A percentile compares a stretch with the other conserved stretches of the same genome.
These are phyloP conservation scores for Platalea minor DNA, from an alignment of 2,797 vertebrate genomes.

Conservation along the genomic window DNA sequence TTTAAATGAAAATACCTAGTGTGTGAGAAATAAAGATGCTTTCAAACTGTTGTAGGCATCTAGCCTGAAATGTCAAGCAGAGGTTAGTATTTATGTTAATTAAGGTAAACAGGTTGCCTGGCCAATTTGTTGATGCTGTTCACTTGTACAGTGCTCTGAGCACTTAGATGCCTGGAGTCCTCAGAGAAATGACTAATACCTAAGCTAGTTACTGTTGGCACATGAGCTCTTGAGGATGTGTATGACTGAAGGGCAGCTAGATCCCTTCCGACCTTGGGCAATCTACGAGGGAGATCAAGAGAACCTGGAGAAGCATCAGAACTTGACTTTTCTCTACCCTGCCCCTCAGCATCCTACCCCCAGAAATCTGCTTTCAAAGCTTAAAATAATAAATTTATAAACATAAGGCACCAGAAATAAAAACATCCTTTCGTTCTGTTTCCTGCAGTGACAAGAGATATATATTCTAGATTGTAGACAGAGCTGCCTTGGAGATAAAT, in stretches of 20 bases:
- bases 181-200: not conserved
- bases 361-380: not conserved
- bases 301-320: not conserved
- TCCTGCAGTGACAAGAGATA: constrained; percentile 70
- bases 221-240: not conserved
- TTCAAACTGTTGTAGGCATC: not conserved
- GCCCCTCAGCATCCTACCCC: not conserved
- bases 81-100: constrained; percentile 32
- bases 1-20: constrained; percentile 46
- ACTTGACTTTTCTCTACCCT: not conserved
- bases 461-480: constrained; percentile 68
- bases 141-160: not conserved
- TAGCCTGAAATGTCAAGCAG: constrained; percentile 35
- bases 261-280: not conserved
- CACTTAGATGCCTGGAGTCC: not conserved
- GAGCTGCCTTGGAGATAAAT: constrained; percentile 75
- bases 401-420: constrained; percentile 67
- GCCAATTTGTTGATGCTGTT: not conserved
- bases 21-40: constrained; percentile 18
- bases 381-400: constrained; percentile 67
- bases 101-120: not conserved
- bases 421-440: constrained; percentile 66
- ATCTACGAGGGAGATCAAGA: not conserved
- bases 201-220: not conserved
- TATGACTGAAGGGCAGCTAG: not conserved